Conservation (phyloP, 2,888 invertebrate genomes). For the Ariolimax columbianus region DNA sequence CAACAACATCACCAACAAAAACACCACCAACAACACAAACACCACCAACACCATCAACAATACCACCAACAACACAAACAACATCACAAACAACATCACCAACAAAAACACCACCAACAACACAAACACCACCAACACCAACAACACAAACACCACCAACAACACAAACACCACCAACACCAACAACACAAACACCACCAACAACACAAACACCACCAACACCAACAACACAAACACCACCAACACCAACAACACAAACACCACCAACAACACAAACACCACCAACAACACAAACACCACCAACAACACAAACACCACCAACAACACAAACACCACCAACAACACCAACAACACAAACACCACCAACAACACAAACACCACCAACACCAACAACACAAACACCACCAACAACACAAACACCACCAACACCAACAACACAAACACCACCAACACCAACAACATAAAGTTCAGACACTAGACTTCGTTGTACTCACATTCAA, state of each 20-base stretch:
- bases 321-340: no score
- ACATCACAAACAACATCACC: no score
- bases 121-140: no score
- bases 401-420: background rate
- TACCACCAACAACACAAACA: no score
- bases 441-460: background rate
- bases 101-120: no score
- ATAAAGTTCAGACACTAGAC: background rate
- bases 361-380: background rate
- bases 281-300: no score
- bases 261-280: background rate
- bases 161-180: background rate
- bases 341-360: no score
- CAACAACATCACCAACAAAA: no score
- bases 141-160: background rate
- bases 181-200: background rate
- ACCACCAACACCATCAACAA: no score
- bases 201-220: background rate
- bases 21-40: no score
- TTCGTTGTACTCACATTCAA: constrained; percentile 8
- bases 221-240: background rate
- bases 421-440: background rate
- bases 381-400: background rate
- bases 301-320: no score
- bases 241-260: background rate